Evolutionary conservation across 2,113 vertebrate genomes (phyloP), one percentile per base, ranked within the genome.

Genomic region (Hippotragus niger): DNA sequence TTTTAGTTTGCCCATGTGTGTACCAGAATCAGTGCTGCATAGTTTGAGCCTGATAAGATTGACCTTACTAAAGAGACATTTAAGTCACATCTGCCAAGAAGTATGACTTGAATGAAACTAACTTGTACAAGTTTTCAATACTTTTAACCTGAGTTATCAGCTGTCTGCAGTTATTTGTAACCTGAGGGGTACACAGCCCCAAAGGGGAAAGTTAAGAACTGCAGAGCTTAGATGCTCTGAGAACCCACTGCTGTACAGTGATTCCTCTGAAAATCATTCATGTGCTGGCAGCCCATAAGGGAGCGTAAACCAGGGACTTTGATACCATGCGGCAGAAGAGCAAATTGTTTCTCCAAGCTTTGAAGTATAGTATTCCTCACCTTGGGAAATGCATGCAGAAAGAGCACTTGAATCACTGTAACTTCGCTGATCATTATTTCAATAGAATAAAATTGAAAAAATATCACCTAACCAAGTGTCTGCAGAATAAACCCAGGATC

Each of bases 361-460:
- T 98, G 96, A 94, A 90, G 91, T 95, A 64, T 97, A 40, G 95
- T 97, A 40, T 97, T 95, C 89, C 97, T 97, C 88, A 88, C 80
- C 94, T 97, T 97, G 95, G 95, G 92, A 98, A 88, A 91, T 91
- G 36, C 84, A 0, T 80, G 36, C 98, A 97, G 98, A 98, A 96
- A 89, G 97, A 97, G 81, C 90, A 50, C 45, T 78, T 97, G 90
- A 98, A 74, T 97, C 95, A 96, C 85, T 95, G 16, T 98, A 76
- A 94, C 96, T 94, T 96, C 96, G 82, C 93, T 87, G 95, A 53
- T 84, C 96, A 62, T 94, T 97, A 80, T 98, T 97, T 88, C 60
- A 83, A 31, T 98, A 98, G 86, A 95, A 81, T 98, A 97, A 97
- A 96, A 27, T 83, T 98, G 97, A 97, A 94, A 97, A 96, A 94